Base-by-base conservation (phyloP, 2,888 invertebrate species). In the Dexiosoma caninum region DNA sequence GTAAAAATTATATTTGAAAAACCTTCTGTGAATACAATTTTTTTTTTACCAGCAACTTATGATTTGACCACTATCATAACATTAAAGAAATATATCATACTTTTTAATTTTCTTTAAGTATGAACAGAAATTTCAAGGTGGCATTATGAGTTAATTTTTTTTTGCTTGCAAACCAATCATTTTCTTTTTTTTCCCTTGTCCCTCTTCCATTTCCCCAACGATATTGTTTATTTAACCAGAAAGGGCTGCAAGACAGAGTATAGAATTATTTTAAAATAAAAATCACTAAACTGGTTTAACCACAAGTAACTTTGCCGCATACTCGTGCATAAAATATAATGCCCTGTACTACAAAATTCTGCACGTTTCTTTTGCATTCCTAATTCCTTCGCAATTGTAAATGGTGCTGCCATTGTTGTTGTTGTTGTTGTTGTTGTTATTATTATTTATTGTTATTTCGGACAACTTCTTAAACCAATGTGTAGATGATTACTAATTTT, bases 281-380 rank as follows among this genome's bases (percentile, higher is more conserved):
- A 77, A 77, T 81, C 81, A 51, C 67, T 72, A 77, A 81, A 81
- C 81, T 81, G 77, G 81, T 81, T 81, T 77, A 72, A 81, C 77
- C 81, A 66, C 81, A 81, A 77, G 62, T 59, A 57, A 70, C 72
- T 81, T 67, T 49, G n/a, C 51, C 21, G 44, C 59, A 59, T 60
- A 55, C 60, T 71, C 62, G 8, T 62, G 49, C 66, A 53, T 60
- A 23, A 62, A 55, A 53, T 62, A 44, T 55, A 55, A 66, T 49
- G 27, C 59, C 37, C 2, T 60, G 67, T 23, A 55, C 62, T 70
- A 49, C 62, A 60, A 71, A 64, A 40, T 44, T 75, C 49, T 55
- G 51, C 44, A 44, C 42, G 53, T 67, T 57, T 21, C 37, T 62
- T 12, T 59, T 59, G 42, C 35, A 30, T 19, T 51, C 49, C 35